Base-by-base conservation (phyloP, 2,888 invertebrate genomes). In the Gisinianus flammeolus region DNA sequence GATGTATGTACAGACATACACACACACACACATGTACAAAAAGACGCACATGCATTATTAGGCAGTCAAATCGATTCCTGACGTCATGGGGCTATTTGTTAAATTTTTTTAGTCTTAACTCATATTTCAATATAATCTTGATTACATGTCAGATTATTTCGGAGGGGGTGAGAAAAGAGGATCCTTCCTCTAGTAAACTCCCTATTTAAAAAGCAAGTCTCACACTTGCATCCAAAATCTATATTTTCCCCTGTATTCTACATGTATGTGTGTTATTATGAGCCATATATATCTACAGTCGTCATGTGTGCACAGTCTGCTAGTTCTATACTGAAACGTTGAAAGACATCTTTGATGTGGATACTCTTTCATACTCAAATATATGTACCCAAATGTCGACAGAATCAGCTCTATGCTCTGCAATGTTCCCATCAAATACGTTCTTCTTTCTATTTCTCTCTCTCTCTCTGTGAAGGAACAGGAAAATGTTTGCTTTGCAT, bases 91-190 rank as follows among this genome's bases (percentile, higher is more conserved):
- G 80, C 81, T 83, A 82, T 83, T 83, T 83, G 82, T 83, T 82
- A 84, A 83, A 82, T 83, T 82, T 81, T 83, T 82, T 80, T 78
- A 82, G 81, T 83, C 82, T 81, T 81, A 79, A 81, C 81, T 81
- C 83, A 84, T 84, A 84, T 84, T 84, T 84, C 84, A 84, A 81
- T 81, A 83, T 84, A 84, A 84, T 84, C 84, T 84, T 83, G 83
- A 83, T 81, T 84, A 81, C 83, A 83, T 83, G 83, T 82, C 83
- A 82, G 83, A 83, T 83, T 82, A 84, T 83, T 84, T 82, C 70
- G 79, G 79, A 77, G 76, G 77, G 75, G 78, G 78, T 44, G 79
- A 77, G 73, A 79, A 78, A 68, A 74, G 74, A 62, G 69, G 69
- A 58, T 62, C 12, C 26, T 26, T 62, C 12, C 28, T 62, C 12